Evolutionary conservation across 1,140 invertebrate genomes (phyloP), one percentile per base, ranked within the genome.

Genomic region (Eueides isabella): DNA sequence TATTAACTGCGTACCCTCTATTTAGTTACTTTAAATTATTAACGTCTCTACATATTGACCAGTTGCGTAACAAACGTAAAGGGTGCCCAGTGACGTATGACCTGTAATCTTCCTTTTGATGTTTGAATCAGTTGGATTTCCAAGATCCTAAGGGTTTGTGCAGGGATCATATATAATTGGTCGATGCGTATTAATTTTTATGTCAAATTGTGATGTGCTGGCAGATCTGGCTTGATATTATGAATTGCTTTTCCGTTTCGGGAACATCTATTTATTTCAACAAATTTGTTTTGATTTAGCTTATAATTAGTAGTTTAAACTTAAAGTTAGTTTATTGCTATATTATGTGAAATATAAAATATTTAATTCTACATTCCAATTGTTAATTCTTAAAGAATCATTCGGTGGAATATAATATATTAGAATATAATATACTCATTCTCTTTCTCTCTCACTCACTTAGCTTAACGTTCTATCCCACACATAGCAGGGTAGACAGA

Each of bases 11-110:
- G 69, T 77, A 79, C 81, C 80, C 76, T 85, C 77, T 82, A 84
- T 87, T 88, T 86, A 85, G 84, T 80, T 75, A 74, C 48, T 73
- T 77, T 86, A 84, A 86, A 88, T 88, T 85, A 87, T 87, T 85
- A 82, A 85, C 66, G 78, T 63, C 31, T 64, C 72, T 80, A 76
- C 73, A 81, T 88, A 88, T 85, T 86, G 84, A 86, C 81, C 80
- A 66, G 71, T 55, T 71, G 78, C 80, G 83, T 87, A 79, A 63
- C 11, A 74, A 83, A 14, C n/a, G 33, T 62, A 35, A n/a, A 9
- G 48, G 48, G 48, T 55, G 48, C 2, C 48, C 48, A 55, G 19
- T 55, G 19, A 55, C 11, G 12, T 26, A 55, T 55, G 48, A 55
- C 7, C 48, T 55, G 26, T 26, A 26, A 2, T 55, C 23, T 1